Evolutionary conservation across 1,140 invertebrate genomes (phyloP), one percentile per base, ranked within the genome.

Genomic region (Dysdera silvatica): DNA sequence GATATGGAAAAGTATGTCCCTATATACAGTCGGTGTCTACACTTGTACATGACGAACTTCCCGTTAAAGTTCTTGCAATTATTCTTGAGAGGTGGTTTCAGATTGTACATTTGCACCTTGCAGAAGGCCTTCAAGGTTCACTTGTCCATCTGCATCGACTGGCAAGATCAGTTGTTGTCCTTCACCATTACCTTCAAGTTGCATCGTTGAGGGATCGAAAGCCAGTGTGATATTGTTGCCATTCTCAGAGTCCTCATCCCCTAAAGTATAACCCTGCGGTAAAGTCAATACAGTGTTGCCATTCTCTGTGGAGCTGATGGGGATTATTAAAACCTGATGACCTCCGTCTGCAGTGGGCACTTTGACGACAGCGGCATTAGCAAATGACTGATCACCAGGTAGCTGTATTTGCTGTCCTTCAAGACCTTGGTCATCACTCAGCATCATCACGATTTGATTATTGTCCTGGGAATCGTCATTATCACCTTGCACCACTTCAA

Each of bases 321-420:
- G 66, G 31, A 67, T 62, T 7, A 67, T 37, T n/a, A 67, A 16
- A 32, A 67, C 55, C 24, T 57, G 53, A 23, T 62, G 51, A 4
- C 52, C 53, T n/a, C 66, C 66, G 55, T 67, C 66, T n/a, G 58
- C 32, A 32, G 65, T 66, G 14, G 59, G 65, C 7, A 66, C 54
- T 20, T 66, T 66, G 2, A 66, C 40, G 4, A 67, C 52, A 10
- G 66, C 60, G 16, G 59, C 52, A 49, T 52, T 55, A 8, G 61
- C 28, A 29, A 56, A 66, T 10, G 65, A 51, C 16, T 66, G 58
- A n/a, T 61, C 58, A 26, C 59, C 65, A 23, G 31, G 41, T 16
- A 65, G 28, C 20, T 66, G 56, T n/a, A 66, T 56, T 0, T 51
- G 52, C 24, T 40, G 16, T 2, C 32, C 43, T 32, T 53, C 60